phyloP scores from a whole-genome alignment of 2,113 vertebrate genomes.

The Ctenomys sociabilis region DNA sequence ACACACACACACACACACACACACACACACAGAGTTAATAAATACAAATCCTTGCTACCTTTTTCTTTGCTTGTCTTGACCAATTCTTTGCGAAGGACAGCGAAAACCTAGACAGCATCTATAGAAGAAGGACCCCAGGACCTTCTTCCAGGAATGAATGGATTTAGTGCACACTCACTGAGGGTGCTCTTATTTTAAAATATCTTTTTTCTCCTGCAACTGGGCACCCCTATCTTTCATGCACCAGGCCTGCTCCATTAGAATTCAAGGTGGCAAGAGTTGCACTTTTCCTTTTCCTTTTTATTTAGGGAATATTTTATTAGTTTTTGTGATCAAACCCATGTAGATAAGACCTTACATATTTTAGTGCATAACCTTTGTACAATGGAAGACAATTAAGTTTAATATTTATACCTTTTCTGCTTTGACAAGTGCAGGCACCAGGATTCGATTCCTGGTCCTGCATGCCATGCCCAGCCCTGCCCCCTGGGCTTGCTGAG shows the following conservation, averaged over 20 bases:
- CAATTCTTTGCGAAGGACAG: not conserved
- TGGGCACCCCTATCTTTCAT: not conserved
- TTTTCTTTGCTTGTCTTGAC: not conserved
- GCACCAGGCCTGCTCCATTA: rapidly evolving
- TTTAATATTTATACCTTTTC: no score
- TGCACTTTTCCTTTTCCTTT: not conserved
- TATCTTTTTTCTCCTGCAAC: not conserved
- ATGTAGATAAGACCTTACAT: no score
- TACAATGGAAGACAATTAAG: no score
- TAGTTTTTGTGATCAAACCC: no score
- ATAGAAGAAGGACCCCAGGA: not conserved
- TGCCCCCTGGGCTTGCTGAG: no score
- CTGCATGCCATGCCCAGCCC: no score
- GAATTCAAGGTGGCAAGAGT: not conserved
- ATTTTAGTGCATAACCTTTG: no score
- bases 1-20: no score
- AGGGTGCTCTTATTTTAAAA: not conserved
- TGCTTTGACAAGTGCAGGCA: no score
- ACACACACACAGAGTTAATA: not conserved
- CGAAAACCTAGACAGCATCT: not conserved
- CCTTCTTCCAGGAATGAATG: not conserved
- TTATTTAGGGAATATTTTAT: no score
- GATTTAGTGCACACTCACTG: not conserved
- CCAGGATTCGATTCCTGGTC: no score
- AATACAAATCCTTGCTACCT: not conserved